Evolutionary conservation across 2,888 invertebrate genomes (phyloP), one percentile per base, ranked within the genome.

Genomic region (Macropis europaea): DNA sequence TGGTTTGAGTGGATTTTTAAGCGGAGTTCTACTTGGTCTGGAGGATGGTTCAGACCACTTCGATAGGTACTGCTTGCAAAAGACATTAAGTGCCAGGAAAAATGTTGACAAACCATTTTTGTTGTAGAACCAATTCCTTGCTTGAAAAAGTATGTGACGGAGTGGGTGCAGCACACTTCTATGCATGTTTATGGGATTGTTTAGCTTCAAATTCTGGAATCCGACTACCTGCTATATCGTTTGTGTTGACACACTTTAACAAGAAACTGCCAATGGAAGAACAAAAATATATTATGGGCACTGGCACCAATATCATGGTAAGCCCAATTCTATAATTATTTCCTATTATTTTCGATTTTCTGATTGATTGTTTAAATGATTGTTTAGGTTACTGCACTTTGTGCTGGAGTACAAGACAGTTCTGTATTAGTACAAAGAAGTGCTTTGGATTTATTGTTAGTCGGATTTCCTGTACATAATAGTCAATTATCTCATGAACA

Each of bases 141-240:
- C 86, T 95, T 71, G 93, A 94, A 82, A 93, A 93, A 83, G 94
- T 97, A 6, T 95, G 95, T 85, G 93, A 93, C 53, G 94, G 95
- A 34, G 96, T 96, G 9, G 95, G 95, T 54, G 92, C 94, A 0
- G 92, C 92, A 62, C 95, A 94, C 88, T 97, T 97, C 90, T 97
- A 96, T 90, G 95, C 95, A 0, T 95, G 96, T 86, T 91, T 97
- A 42, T 97, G 97, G 97, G 95, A 96, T 86, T 95, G 96, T 85
- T 93, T 97, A 53, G 93, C 95, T 34, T 94, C 95, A 45, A 96
- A 96, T 90, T 94, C 96, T 24, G 93, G 94, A 3, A 94, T 97
- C 30, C 93, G 97, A 54, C 91, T 96, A 76, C 95, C 96, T 2
- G 97, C 96, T 11, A 94, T 97, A 80, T 94, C 94, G 45, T 97